A percentile compares a stretch with the other conserved stretches of the same genome.
Evolutionary conservation across 2,888 invertebrate genomes (phyloP).

Genomic region (Leucophenga montana): DNA sequence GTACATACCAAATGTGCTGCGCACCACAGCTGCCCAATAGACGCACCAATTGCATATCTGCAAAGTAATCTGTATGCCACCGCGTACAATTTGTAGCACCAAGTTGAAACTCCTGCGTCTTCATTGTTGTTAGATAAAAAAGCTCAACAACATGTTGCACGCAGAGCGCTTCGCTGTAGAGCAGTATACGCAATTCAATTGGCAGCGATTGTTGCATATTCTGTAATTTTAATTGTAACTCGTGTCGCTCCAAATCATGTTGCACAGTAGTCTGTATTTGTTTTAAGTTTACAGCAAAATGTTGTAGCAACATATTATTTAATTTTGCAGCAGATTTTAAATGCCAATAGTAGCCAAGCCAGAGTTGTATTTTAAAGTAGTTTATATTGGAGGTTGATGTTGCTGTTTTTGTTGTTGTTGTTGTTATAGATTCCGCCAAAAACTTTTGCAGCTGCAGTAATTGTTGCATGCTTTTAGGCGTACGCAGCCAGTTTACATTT

Average conservation of each 20-base stretch:
- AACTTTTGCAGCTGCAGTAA: conserved; percentile 25
- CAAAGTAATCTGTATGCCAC: conserved; percentile 41
- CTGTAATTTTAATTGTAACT: conserved; percentile 40
- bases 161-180: conserved; percentile 48
- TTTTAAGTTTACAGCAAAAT: conserved; percentile 49
- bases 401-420: conserved; percentile 30
- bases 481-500: conserved; percentile 42
- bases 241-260: conserved; percentile 1
- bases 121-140: conserved; percentile 25
- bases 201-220: conserved; percentile 58
- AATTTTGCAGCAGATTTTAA: conserved; percentile 38
- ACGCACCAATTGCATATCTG: background rate
- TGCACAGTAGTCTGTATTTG: conserved; percentile 8
- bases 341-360: conserved; percentile 53
- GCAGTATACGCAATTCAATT: conserved; percentile 35
- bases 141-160: conserved; percentile 42
- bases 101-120: conserved; percentile 27
- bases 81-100: conserved; percentile 50
- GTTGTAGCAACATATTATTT: conserved; percentile 34
- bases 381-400: conserved; percentile 37
- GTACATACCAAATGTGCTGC: background rate
- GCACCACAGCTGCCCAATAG: conserved; percentile 30
- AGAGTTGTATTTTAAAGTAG: conserved; percentile 44
- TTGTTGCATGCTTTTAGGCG: conserved; percentile 1
- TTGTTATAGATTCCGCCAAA: too few relatives aligned